A percentile compares a stretch with the other conserved stretches of the same genome.
Evolutionary conservation across 2,888 invertebrate species (phyloP).

Genomic region (Prosapia bicincta): DNA sequence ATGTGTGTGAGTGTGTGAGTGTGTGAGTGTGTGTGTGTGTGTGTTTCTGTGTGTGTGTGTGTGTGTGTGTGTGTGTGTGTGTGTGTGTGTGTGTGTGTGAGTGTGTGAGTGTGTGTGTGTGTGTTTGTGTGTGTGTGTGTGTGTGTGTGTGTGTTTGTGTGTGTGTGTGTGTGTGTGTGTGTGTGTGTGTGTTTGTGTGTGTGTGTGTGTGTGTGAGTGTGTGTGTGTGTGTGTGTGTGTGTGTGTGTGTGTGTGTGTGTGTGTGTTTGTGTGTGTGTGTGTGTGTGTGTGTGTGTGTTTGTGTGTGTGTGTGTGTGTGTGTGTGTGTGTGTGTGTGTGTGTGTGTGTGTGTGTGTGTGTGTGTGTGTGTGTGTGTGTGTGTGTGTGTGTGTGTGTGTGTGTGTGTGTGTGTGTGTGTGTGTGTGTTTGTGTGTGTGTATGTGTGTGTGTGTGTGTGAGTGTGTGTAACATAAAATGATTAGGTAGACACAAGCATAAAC

Average conservation of each 20-base stretch:
- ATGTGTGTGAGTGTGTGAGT: constrained; percentile 11
- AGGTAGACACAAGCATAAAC: too few relatives aligned
- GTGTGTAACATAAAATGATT: too few relatives aligned
- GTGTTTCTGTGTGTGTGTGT: too few relatives aligned
- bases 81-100: constrained; percentile 15
- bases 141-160: too few relatives aligned
- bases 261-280: too few relatives aligned
- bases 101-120: constrained; percentile 13
- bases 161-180: too few relatives aligned
- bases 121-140: too few relatives aligned
- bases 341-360: constrained; percentile 16
- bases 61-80: constrained; percentile 17
- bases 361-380: constrained; percentile 16
- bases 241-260: constrained; percentile 16
- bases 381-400: constrained; percentile 16
- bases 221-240: constrained; percentile 16
- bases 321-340: constrained; percentile 16
- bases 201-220: constrained; percentile 16
- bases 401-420: constrained; percentile 16
- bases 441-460: constrained; percentile 17
- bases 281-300: too few relatives aligned
- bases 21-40: constrained; percentile 14
- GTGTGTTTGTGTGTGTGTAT: too few relatives aligned
- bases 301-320: too few relatives aligned
- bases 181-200: too few relatives aligned